Evolutionary conservation across 2,888 invertebrate species (phyloP).

Genomic region (Strigamia maritima): DNA sequence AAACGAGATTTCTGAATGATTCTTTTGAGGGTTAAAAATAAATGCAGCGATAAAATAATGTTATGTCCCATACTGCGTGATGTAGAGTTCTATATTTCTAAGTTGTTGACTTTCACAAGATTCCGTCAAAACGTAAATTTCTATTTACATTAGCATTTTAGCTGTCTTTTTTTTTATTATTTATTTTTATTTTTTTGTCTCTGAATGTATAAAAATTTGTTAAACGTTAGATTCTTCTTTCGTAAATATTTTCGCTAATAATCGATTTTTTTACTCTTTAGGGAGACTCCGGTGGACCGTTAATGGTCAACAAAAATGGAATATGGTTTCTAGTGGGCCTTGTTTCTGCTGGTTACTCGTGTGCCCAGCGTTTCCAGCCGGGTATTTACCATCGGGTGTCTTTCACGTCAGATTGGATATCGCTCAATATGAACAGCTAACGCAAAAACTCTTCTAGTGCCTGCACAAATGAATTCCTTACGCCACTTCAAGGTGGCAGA

Average conservation of each 20-base stretch:
- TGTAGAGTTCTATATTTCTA: too few relatives aligned
- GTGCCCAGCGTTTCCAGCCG: conserved; percentile 87
- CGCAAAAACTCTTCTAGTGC: background rate
- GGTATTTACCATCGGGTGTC: conserved; percentile 91
- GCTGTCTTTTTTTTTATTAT: too few relatives aligned
- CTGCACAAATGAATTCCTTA: conserved; percentile 25
- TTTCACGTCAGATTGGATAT: conserved; percentile 91
- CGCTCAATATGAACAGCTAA: conserved; percentile 46
- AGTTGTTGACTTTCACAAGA: too few relatives aligned
- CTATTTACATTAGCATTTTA: too few relatives aligned
- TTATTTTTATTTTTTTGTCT: too few relatives aligned
- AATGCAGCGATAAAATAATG: too few relatives aligned
- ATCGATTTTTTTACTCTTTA: conserved; percentile 52
- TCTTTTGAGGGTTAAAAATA: too few relatives aligned
- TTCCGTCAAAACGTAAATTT: too few relatives aligned
- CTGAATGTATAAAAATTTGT: too few relatives aligned
- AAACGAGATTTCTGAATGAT: background rate
- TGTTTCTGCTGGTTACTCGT: conserved; percentile 90
- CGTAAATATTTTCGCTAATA: too few relatives aligned
- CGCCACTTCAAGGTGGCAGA: background rate
- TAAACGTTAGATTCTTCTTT: too few relatives aligned
- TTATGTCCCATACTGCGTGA: too few relatives aligned
- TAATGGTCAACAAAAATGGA: conserved; percentile 82
- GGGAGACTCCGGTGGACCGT: conserved; percentile 82
- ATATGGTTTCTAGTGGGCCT: conserved; percentile 88